Evolutionary conservation across 2,888 invertebrate species (phyloP).

Genomic region (Rhabditoides inermis): DNA sequence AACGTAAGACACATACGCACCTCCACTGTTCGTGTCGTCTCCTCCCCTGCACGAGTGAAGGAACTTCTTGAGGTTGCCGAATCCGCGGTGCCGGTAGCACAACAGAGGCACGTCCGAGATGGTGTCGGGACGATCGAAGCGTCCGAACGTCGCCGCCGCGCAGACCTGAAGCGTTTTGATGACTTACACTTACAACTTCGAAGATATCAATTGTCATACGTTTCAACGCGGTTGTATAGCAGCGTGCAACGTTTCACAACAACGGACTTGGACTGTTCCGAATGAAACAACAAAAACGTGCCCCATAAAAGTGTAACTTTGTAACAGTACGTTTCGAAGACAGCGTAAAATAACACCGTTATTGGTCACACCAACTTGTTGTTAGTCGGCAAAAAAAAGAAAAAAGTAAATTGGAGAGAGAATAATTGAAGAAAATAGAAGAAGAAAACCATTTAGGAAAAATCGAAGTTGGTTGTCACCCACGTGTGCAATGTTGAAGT

Average conservation of each 20-base stretch:
- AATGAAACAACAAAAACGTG: no score
- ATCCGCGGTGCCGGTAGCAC: constrained; percentile 45
- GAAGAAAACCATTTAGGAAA: background rate
- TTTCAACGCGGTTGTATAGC: background rate
- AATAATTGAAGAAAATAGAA: background rate
- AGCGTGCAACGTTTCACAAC: no score
- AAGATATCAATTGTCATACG: background rate
- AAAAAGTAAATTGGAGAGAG: background rate
- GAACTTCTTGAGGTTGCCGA: constrained; percentile 51
- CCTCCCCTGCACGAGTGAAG: constrained; percentile 34
- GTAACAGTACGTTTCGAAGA: no score
- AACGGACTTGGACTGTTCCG: no score
- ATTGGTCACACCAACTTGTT: no score
- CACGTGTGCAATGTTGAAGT: constrained; percentile 44
- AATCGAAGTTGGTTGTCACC: background rate
- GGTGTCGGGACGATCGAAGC: constrained; percentile 41
- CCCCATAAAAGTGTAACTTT: no score
- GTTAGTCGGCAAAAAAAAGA: background rate
- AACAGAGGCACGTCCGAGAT: constrained; percentile 47
- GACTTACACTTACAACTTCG: background rate
- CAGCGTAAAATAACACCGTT: no score
- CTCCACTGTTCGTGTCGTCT: constrained; percentile 1
- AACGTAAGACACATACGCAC: background rate
- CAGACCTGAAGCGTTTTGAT: constrained; percentile 9
- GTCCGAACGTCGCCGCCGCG: constrained; percentile 47